phyloP scores from a whole-genome alignment of 2,113 vertebrate genomes.

The Upupa epops region DNA sequence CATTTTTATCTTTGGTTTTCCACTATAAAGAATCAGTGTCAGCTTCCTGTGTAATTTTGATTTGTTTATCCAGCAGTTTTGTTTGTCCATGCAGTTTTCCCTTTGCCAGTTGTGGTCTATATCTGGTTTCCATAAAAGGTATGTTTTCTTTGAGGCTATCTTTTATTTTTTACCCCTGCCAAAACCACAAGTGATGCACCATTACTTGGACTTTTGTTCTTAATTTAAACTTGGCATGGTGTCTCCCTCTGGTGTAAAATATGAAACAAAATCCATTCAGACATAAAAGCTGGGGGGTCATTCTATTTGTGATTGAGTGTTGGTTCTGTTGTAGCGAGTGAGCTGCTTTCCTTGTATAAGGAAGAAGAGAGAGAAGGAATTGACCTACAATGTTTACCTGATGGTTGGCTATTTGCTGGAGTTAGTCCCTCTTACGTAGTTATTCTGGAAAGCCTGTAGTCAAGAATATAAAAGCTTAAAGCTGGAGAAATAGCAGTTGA shows the following conservation, averaged over 20 bases:
- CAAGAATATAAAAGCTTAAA: not conserved
- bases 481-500: not conserved
- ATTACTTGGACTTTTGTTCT: constrained; percentile 86
- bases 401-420: not conserved
- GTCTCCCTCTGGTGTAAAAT: constrained; percentile 74
- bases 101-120: constrained; percentile 81
- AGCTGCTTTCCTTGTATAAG: not conserved
- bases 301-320: constrained; percentile 26
- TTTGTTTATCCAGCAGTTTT: constrained; percentile 91
- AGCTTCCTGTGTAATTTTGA: constrained; percentile 84
- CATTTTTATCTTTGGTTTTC: constrained; percentile 82
- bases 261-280: constrained; percentile 76
- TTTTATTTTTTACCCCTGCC: constrained; percentile 70
- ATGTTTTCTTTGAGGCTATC: constrained; percentile 85
- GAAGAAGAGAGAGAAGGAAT: not conserved
- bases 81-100: constrained; percentile 83
- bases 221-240: constrained; percentile 87
- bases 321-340: not conserved
- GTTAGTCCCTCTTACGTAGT: not conserved
- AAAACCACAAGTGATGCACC: constrained; percentile 91
- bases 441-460: not conserved
- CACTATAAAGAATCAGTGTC: constrained; percentile 76
- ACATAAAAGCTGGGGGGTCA: constrained; percentile 65
- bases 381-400: not conserved
- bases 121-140: constrained; percentile 91